Conservation (phyloP, 1,140 invertebrate species). For the Conopomorpha cramerella region DNA sequence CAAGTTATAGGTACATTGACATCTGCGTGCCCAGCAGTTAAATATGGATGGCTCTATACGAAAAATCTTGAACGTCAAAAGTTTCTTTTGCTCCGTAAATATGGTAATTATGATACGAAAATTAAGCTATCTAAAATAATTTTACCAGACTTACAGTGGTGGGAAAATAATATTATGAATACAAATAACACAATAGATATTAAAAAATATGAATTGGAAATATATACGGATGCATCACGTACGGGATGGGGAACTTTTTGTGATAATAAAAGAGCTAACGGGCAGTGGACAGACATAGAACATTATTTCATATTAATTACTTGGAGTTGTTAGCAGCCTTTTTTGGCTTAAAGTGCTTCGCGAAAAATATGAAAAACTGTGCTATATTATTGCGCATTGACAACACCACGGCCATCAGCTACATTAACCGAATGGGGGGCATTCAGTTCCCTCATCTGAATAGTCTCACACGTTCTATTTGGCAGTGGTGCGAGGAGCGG, state of each 20-base stretch:
- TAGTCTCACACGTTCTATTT: slow-evolving; percentile 15
- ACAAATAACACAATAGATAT: slow-evolving; percentile 4
- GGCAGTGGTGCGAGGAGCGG: slow-evolving; percentile 31
- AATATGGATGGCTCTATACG: slow-evolving; percentile 6
- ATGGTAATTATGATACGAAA: slow-evolving; percentile 5
- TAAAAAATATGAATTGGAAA: slow-evolving; percentile 16
- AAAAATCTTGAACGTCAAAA: slow-evolving; percentile 8
- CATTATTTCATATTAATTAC: slow-evolving; percentile 24
- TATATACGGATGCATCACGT: slow-evolving; percentile 28
- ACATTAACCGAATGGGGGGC: slow-evolving; percentile 29
- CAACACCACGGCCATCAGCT: slow-evolving; percentile 34
- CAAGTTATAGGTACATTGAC: slow-evolving; percentile 6
- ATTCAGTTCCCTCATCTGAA: slow-evolving; percentile 21
- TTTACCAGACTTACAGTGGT: slow-evolving; percentile 18
- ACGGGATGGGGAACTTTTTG: slow-evolving; percentile 28
- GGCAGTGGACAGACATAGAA: slow-evolving; percentile 16
- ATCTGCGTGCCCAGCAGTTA: slow-evolving; percentile 7
- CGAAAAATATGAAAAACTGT: slow-evolving; percentile 13
- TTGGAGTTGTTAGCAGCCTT: slow-evolving; percentile 28
- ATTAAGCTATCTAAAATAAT: slow-evolving; percentile 4
- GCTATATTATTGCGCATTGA: slow-evolving; percentile 24
- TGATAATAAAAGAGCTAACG: slow-evolving; percentile 11
- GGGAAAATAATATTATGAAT: slow-evolving; percentile 15
- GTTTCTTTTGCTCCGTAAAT: slow-evolving; percentile 3
- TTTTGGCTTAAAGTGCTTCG: slow-evolving; percentile 26